These are phyloP conservation scores for Colius striatus DNA, from an alignment of 2,113 vertebrate genomes.

Conservation along the genomic window DNA sequence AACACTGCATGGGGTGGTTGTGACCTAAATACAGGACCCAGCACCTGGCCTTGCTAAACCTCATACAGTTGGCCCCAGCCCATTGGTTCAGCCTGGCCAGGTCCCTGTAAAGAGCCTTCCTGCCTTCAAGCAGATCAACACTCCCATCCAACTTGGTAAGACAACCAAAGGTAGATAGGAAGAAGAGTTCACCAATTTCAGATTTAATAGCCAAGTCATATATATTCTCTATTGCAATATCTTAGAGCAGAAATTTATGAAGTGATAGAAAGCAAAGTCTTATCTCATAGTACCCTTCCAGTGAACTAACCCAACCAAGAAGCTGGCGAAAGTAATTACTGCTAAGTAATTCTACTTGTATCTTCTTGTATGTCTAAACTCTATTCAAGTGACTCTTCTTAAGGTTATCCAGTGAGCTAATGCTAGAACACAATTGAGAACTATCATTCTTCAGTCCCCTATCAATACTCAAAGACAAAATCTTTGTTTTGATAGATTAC, in stretches of 20 bases:
- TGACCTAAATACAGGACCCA: not conserved
- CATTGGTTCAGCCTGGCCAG: not conserved
- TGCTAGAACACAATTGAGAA: not conserved
- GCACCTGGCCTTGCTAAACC: not conserved
- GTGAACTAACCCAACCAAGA: not conserved
- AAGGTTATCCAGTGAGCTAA: not conserved
- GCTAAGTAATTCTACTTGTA: not conserved
- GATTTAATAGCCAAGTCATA: not conserved
- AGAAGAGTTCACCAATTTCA: not conserved
- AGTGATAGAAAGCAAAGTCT: rapidly evolving
- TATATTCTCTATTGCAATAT: not conserved
- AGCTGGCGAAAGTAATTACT: not conserved
- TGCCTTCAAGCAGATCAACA: not conserved
- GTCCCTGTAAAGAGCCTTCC: not conserved
- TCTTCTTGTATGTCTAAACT: not conserved
- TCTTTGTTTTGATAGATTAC: not conserved
- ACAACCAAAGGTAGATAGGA: not conserved
- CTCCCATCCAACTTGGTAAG: not conserved
- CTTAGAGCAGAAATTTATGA: not conserved
- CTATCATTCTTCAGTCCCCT: not conserved
- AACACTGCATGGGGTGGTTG: not conserved
- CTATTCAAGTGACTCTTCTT: not conserved
- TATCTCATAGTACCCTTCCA: not conserved
- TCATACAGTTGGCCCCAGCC: not conserved
- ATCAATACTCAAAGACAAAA: not conserved